Conservation (phyloP, 2,113 vertebrate genomes). For the Gallinago paraguaiae region DNA sequence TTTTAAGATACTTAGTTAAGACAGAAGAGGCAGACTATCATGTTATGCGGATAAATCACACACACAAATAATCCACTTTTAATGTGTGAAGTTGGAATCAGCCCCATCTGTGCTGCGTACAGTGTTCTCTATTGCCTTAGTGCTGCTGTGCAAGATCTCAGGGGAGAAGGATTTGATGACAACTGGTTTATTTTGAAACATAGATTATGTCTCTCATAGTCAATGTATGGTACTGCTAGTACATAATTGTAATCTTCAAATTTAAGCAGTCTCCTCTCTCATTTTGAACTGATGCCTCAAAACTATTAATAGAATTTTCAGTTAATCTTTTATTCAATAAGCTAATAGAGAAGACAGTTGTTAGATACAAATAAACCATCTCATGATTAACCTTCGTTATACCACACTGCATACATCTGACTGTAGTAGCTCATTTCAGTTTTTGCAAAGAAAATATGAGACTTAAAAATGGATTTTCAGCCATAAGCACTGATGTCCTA, state of each 20-base stretch:
- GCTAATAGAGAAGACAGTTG: not conserved
- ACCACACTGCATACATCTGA: not conserved
- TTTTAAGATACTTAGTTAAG: not conserved
- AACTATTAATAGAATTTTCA: not conserved
- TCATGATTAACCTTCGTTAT: not conserved
- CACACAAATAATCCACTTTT: too few species aligned
- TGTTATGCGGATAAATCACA: too few species aligned
- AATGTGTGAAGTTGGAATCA: not conserved
- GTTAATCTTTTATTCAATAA: not conserved
- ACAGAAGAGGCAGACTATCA: not conserved
- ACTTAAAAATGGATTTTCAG: not conserved
- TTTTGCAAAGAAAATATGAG: not conserved
- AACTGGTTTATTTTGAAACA: not conserved
- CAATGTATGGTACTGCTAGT: not conserved
- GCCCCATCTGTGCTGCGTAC: fast-evolving
- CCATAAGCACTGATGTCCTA: not conserved
- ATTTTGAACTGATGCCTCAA: not conserved
- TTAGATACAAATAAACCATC: not conserved
- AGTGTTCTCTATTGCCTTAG: not conserved
- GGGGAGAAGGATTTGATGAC: not conserved
- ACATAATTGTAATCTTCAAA: fast-evolving
- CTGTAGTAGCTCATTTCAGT: not conserved
- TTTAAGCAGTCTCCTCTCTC: not conserved
- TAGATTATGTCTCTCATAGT: not conserved
- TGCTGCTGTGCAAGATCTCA: not conserved